A percentile compares a stretch with the other conserved stretches of the same genome.
phyloP scores from a whole-genome alignment of 2,113 vertebrate genomes.

The Gallinago jamesoni region DNA sequence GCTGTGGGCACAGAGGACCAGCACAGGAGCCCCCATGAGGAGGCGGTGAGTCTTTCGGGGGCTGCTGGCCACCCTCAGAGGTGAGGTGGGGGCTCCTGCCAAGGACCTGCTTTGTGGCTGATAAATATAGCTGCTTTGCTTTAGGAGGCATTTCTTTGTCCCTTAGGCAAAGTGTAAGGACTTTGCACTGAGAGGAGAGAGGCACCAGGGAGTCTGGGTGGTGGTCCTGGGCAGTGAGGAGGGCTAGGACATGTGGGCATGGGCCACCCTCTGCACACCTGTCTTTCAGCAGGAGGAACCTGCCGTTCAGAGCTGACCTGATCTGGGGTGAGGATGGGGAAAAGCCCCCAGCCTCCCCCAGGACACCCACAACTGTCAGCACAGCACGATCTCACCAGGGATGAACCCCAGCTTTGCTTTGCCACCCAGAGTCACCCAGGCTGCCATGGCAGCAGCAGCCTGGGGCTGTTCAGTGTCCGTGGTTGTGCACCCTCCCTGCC shows the following conservation, averaged over 20 bases:
- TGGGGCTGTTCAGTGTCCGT: rapidly evolving
- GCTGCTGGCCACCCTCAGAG: not conserved
- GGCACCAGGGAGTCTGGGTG: not conserved
- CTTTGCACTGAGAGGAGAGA: not conserved
- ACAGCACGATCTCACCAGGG: not conserved
- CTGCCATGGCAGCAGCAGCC: not conserved
- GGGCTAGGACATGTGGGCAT: not conserved
- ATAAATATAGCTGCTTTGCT: not conserved
- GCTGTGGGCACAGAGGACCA: slow-evolving; percentile 65
- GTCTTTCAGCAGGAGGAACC: not conserved
- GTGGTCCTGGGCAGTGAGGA: not conserved
- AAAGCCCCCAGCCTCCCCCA: not conserved
- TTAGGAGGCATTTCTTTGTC: not conserved
- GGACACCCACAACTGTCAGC: not conserved
- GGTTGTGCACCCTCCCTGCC: not conserved
- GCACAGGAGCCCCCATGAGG: slow-evolving; percentile 41
- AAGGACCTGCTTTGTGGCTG: not conserved
- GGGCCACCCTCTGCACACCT: not conserved
- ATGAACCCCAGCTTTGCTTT: not conserved
- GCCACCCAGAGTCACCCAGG: rapidly evolving
- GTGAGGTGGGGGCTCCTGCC: not conserved
- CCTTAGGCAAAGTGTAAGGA: not conserved
- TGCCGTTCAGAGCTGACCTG: rapidly evolving
- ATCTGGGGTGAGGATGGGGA: not conserved
- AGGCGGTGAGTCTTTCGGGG: slow-evolving; percentile 74